Base-by-base conservation (phyloP, 2,888 invertebrate genomes). In the Pollenia griseotomentosa region DNA sequence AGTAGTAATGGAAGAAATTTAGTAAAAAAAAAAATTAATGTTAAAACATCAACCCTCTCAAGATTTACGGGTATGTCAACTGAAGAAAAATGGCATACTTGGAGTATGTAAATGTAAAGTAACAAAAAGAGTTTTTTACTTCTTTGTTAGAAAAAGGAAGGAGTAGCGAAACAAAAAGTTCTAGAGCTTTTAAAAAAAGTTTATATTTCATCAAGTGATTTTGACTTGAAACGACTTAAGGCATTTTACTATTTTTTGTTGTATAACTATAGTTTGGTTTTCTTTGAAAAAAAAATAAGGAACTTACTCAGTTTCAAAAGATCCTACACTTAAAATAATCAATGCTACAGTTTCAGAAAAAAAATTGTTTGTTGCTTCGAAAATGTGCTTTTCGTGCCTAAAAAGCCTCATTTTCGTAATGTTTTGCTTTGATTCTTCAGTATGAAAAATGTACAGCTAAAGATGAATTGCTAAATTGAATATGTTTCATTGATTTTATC, bases 51-150 rank as follows among this genome's bases (percentile, higher is more conserved):
- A 75, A 86, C 71, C 73, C 83, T 86, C 48, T 80, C 73, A 77
- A 81, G 87, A 87, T 87, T 87, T 87, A 87, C 87, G 81, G 48
- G 55, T 57, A 73, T 78, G 84, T 74, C 87, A 78, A 73, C 77
- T 63, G 12, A 68, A 81, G 73, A 81, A 84, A 81, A 84, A 87
- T 87, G 40, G 44, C 61, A 59, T 68, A 74, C 66, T 79, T 68
- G 40, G 9, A 40, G 40, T 61, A 84, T 79, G 84, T 79, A 68
- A 84, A 83, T 83, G 70, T 40, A 7, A 14, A 48, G 48, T 11
- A 57, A 48, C 40, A 66, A 48, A 16, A 68, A 1, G 19, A 2
- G 5, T 14, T 48, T 12, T 46, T 11, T 61, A 44, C 12, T 16
- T 71, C 33, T 23, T 14, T 51, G 11, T 14, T 57, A 55, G 53